Evolutionary conservation across 2,113 vertebrate genomes (phyloP).

Genomic region (Dolichallabes microphthalmus): DNA sequence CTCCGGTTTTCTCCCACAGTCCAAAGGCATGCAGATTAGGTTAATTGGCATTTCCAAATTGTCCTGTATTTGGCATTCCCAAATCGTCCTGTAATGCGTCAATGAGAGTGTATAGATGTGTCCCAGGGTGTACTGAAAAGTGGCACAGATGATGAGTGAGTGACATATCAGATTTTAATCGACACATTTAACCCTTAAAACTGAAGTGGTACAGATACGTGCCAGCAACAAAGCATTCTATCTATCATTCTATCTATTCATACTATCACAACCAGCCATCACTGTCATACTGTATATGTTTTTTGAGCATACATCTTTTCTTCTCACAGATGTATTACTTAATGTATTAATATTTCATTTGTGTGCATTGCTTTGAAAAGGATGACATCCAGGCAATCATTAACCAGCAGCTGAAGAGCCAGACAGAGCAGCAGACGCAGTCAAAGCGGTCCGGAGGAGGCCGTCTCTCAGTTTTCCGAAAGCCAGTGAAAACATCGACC

Average conservation of each 20-base stretch:
- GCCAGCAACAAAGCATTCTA: background rate
- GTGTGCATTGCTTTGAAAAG: conserved; percentile 56
- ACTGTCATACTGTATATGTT: background rate
- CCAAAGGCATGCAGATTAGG: too few species aligned
- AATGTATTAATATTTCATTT: background rate
- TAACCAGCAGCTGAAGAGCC: conserved; percentile 73
- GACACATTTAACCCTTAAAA: background rate
- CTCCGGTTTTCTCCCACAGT: too few species aligned
- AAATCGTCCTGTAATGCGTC: too few species aligned
- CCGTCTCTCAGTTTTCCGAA: conserved; percentile 65
- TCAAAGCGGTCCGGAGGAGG: conserved; percentile 53
- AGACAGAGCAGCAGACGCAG: conserved; percentile 63
- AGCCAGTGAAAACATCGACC: conserved; percentile 53
- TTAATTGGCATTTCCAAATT: too few species aligned
- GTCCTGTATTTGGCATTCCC: too few species aligned
- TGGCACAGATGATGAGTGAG: too few species aligned
- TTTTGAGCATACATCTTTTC: background rate
- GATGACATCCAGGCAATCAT: conserved; percentile 82
- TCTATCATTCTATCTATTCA: too few species aligned
- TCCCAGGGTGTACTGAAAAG: too few species aligned
- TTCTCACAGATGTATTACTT: background rate
- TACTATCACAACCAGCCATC: background rate
- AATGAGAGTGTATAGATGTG: too few species aligned
- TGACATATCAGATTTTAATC: background rate
- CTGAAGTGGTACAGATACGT: too few species aligned